Evolutionary conservation across 2,797 vertebrate species (phyloP).

Genomic region (Picus viridis): DNA sequence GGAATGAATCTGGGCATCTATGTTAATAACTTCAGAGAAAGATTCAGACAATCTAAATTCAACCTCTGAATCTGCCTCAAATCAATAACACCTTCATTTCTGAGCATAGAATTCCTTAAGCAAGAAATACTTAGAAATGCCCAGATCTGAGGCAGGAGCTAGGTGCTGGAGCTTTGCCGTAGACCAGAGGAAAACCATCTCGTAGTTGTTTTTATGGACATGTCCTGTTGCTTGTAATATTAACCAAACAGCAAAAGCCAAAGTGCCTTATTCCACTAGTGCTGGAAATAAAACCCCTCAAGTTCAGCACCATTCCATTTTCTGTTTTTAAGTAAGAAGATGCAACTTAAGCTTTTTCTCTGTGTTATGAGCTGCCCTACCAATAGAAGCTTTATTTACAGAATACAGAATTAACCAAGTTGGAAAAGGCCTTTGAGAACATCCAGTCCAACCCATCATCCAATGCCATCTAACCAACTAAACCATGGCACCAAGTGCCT

Average conservation of each 20-base stretch:
- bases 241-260: background rate
- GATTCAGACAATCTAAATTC: background rate
- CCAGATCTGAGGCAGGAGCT: background rate
- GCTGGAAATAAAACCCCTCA: background rate
- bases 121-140: background rate
- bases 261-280: background rate
- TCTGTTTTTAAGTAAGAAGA: background rate
- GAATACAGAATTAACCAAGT: no score
- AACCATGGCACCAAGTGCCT: no score
- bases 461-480: no score
- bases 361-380: background rate
- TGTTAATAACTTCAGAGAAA: background rate
- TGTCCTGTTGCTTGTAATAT: background rate
- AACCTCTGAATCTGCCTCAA: background rate
- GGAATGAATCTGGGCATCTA: background rate
- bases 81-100: background rate
- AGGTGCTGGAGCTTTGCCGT: background rate
- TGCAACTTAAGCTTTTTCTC: background rate
- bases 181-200: background rate
- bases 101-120: background rate
- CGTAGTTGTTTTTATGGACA: background rate
- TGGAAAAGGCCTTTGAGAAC: no score
- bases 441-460: no score
- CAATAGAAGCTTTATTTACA: background rate
- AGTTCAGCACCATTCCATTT: background rate